Evolutionary conservation across 2,888 invertebrate genomes (phyloP).

Genomic region (Aquatica leii): DNA sequence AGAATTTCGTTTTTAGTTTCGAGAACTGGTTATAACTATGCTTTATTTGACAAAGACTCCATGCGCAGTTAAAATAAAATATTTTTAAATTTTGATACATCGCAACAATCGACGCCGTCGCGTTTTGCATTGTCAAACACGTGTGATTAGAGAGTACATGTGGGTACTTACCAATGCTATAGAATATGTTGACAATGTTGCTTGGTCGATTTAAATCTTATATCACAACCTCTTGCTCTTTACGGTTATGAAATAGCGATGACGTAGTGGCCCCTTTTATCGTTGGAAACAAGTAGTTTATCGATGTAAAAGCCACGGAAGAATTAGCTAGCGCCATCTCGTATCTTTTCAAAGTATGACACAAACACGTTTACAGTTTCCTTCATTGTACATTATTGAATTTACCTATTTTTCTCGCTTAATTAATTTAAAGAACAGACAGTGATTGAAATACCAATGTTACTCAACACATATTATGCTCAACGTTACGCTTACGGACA

Average conservation of each 20-base stretch:
- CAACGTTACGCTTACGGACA: too few species aligned
- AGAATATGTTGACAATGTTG: slow-evolving; percentile 55
- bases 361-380: too few species aligned
- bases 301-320: slow-evolving; percentile 26
- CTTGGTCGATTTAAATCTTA: slow-evolving; percentile 56
- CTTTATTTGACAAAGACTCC: slow-evolving; percentile 14
- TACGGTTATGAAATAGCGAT: slow-evolving; percentile 42
- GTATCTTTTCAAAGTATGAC: too few species aligned
- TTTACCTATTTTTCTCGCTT: too few species aligned
- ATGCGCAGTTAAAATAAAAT: slow-evolving; percentile 19
- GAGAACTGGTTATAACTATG: not conserved
- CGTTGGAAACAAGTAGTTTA: slow-evolving; percentile 44
- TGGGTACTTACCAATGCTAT: slow-evolving; percentile 55
- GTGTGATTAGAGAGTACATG: slow-evolving; percentile 53
- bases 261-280: slow-evolving; percentile 46
- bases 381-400: too few species aligned
- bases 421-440: too few species aligned
- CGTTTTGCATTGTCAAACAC: slow-evolving; percentile 52
- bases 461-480: too few species aligned
- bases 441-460: too few species aligned
- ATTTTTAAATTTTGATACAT: slow-evolving; percentile 18
- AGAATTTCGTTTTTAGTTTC: too few species aligned
- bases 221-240: slow-evolving; percentile 51
- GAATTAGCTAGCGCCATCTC: not conserved
- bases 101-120: slow-evolving; percentile 35